Conservation (phyloP, 1,140 invertebrate species). For the Drosophila baimaii region DNA sequence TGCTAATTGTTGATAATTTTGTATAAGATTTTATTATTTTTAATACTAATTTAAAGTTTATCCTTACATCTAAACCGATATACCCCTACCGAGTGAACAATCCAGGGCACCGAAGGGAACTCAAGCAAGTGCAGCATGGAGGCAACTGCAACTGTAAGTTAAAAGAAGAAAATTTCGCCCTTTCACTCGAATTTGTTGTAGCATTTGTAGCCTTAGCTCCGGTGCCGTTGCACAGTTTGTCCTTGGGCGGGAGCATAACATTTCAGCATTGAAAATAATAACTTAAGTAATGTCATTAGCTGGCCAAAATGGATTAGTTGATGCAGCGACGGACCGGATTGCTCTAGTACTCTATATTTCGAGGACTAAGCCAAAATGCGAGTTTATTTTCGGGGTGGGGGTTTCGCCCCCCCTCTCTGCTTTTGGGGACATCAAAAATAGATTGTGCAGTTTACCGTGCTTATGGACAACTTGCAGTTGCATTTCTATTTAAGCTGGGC, state of each 20-base stretch:
- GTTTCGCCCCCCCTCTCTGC: too few species aligned
- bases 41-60: background rate
- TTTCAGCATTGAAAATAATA: conserved; percentile 79
- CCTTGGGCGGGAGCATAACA: conserved; percentile 64
- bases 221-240: conserved; percentile 31
- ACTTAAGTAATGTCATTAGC: conserved; percentile 81
- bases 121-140: conserved; percentile 35
- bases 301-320: conserved; percentile 74
- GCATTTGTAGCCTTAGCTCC: conserved; percentile 31
- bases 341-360: conserved; percentile 19
- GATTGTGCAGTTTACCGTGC: conserved; percentile 11
- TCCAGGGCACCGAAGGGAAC: conserved; percentile 16
- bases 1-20: too few species aligned
- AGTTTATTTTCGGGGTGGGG: background rate
- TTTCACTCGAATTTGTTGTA: conserved; percentile 56
- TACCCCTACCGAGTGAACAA: background rate
- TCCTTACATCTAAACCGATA: background rate
- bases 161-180: conserved; percentile 54
- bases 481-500: conserved; percentile 22
- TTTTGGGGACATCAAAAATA: conserved; percentile 26
- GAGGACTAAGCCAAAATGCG: background rate
- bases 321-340: conserved; percentile 37
- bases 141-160: conserved; percentile 51
- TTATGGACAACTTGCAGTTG: conserved; percentile 29
- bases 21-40: background rate